phyloP scores from a whole-genome alignment of 1,140 invertebrate species.

The Ctenoplectra terminalis region DNA sequence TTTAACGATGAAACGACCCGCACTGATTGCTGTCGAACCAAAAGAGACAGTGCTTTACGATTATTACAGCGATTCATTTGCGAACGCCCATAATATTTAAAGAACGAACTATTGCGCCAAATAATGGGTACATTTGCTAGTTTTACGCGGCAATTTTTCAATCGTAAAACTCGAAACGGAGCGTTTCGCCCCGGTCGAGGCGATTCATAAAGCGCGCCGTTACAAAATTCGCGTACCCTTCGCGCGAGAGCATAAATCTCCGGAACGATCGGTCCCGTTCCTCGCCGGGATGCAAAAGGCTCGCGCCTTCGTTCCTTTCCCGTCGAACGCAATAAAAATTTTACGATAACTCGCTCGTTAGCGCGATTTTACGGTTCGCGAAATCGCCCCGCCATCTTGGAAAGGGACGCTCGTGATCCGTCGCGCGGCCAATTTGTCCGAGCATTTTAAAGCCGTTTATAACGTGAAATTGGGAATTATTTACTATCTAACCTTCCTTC shows the following conservation, averaged over 20 bases:
- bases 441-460: background rate
- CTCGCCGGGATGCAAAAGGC: background rate
- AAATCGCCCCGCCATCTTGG: background rate
- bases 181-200: background rate
- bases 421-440: background rate
- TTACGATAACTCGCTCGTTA: slow-evolving; percentile 31
- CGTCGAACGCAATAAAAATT: slow-evolving; percentile 14
- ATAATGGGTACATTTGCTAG: slow-evolving; percentile 6
- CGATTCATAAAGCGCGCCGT: background rate
- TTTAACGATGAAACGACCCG: background rate
- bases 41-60: background rate
- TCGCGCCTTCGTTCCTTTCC: background rate
- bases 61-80: background rate
- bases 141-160: background rate
- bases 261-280: slow-evolving; percentile 15
- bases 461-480: background rate
- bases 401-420: background rate
- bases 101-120: background rate
- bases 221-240: slow-evolving; percentile 7
- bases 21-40: background rate
- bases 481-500: background rate
- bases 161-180: background rate
- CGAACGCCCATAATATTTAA: background rate
- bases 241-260: slow-evolving; percentile 11
- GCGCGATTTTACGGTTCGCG: slow-evolving; percentile 16